phyloP scores from a whole-genome alignment of 2,113 vertebrate genomes.

The Felis chaus region DNA sequence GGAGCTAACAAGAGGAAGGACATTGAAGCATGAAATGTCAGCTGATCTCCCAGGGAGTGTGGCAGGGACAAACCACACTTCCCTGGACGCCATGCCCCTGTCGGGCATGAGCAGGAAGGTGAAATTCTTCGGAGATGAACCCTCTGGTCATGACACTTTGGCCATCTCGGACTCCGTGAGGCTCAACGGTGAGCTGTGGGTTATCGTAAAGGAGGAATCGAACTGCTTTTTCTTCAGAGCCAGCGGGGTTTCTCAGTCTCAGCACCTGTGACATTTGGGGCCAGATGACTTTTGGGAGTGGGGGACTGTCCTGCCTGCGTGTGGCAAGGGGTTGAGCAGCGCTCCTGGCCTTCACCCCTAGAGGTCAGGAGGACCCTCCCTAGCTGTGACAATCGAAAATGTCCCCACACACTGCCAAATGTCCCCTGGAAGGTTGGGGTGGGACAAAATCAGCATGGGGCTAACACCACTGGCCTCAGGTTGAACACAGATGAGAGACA shows the following conservation, averaged over 20 bases:
- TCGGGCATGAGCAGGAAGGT: background rate
- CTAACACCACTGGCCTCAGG: background rate
- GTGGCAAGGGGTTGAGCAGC: fast-evolving
- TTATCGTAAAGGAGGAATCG: background rate
- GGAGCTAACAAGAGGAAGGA: no score
- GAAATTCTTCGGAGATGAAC: background rate
- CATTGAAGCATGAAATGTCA: fast-evolving
- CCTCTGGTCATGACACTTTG: background rate
- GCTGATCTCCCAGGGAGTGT: no score
- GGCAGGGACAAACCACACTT: background rate
- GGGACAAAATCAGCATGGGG: background rate
- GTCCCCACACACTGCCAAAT: background rate
- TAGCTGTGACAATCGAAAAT: background rate
- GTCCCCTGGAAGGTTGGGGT: no score
- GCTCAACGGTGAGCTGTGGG: background rate
- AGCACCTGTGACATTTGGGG: background rate
- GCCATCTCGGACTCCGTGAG: background rate
- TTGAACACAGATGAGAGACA: fast-evolving
- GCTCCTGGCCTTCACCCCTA: background rate
- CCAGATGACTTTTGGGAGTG: background rate
- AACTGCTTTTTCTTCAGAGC: background rate
- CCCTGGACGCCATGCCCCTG: background rate
- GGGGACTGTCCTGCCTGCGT: background rate
- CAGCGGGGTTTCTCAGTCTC: background rate
- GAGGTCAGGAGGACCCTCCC: background rate